These are phyloP conservation scores for Neelides folsomi DNA, from an alignment of 2,888 invertebrate species.

Conservation along the genomic window DNA sequence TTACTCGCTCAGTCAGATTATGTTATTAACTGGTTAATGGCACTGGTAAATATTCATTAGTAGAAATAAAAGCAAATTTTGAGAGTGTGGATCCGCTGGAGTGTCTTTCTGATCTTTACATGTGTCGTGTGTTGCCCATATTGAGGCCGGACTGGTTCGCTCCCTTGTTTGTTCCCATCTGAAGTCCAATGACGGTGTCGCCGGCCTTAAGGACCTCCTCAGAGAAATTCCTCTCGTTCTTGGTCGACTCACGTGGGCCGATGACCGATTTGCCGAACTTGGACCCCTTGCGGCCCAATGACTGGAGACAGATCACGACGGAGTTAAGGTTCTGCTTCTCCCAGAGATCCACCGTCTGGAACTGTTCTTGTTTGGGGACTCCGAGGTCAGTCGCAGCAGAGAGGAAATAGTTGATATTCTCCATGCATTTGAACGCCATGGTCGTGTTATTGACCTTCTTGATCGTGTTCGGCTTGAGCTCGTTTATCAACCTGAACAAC, in stretches of 20 bases:
- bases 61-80: background rate
- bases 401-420: conserved; percentile 89
- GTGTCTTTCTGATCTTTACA: conserved; percentile 50
- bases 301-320: conserved; percentile 86
- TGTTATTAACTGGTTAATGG: too few relatives aligned
- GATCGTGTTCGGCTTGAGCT: conserved; percentile 67
- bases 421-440: conserved; percentile 97
- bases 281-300: conserved; percentile 70
- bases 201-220: conserved; percentile 89
- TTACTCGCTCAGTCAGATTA: too few relatives aligned
- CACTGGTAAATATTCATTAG: background rate
- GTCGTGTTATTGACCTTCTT: conserved; percentile 83
- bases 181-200: conserved; percentile 81
- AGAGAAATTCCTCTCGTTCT: conserved; percentile 82
- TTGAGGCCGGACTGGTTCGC: conserved; percentile 92
- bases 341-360: conserved; percentile 88
- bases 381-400: conserved; percentile 71
- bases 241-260: conserved; percentile 92
- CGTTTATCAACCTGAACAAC: conserved; percentile 61
- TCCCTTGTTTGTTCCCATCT: conserved; percentile 96
- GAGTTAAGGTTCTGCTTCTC: conserved; percentile 91
- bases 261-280: conserved; percentile 73
- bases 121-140: conserved; percentile 93
- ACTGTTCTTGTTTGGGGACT: conserved; percentile 84
- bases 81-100: background rate